phyloP scores from a whole-genome alignment of 2,113 vertebrate species.

The Sarotherodon lohbergeri region DNA sequence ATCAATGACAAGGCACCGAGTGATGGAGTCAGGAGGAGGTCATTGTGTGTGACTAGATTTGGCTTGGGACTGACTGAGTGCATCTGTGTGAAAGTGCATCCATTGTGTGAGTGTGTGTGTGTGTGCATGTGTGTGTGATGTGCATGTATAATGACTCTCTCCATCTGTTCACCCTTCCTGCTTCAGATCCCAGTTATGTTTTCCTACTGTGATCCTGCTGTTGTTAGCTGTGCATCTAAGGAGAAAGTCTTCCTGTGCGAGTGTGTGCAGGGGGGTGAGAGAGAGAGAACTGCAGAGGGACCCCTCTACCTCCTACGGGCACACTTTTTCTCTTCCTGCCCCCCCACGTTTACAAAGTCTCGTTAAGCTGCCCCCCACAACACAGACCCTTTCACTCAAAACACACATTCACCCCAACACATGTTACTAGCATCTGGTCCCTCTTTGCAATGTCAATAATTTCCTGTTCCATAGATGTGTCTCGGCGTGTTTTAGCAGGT shows the following conservation, averaged over 20 bases:
- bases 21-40: neutral
- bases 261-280: neutral
- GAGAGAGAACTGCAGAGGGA: neutral
- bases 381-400: neutral
- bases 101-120: neutral
- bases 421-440: slow-evolving; percentile 37
- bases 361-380: slow-evolving; percentile 23
- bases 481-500: neutral
- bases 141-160: slow-evolving; percentile 27
- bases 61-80: neutral
- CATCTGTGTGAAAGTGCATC: slow-evolving; percentile 3
- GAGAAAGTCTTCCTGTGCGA: neutral
- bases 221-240: slow-evolving; percentile 39
- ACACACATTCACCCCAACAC: neutral
- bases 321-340: slow-evolving; percentile 14
- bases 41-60: neutral
- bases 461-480: neutral
- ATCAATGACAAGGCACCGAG: neutral
- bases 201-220: slow-evolving; percentile 64
- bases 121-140: neutral
- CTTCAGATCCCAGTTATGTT: slow-evolving; percentile 43
- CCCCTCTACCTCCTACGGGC: neutral
- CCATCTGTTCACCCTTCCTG: slow-evolving; percentile 56
- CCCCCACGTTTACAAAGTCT: slow-evolving; percentile 25
- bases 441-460: neutral